Percentiles rank a stretch among this genome's conserved stretches.
These are phyloP conservation scores for Bombus superbus DNA, from an alignment of 1,140 invertebrate genomes.

Conservation along the genomic window DNA sequence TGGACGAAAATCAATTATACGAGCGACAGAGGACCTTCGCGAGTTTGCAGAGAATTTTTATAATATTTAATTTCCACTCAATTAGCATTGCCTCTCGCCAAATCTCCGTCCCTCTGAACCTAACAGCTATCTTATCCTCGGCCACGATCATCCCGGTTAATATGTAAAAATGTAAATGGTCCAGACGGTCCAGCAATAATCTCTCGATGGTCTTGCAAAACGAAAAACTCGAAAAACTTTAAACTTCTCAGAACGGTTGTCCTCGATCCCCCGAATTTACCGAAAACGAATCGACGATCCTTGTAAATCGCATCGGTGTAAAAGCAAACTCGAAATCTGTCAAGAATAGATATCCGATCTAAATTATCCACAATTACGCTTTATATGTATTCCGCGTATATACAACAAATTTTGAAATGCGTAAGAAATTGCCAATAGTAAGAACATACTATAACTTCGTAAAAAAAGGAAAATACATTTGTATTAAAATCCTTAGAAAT, in stretches of 20 bases:
- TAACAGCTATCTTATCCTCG: conserved; percentile 3
- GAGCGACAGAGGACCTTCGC: too few relatives aligned
- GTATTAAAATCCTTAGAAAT: too few relatives aligned
- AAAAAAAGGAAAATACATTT: neutral
- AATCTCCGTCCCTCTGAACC: neutral
- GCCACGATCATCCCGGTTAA: conserved; percentile 22
- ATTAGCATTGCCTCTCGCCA: neutral
- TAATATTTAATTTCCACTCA: neutral
- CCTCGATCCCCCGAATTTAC: neutral
- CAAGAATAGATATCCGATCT: neutral
- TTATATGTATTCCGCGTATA: too few relatives aligned
- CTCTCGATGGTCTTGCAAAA: neutral
- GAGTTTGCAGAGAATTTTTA: neutral
- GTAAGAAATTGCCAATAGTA: too few relatives aligned
- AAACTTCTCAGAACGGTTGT: conserved; percentile 10
- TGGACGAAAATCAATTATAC: neutral
- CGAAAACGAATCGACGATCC: conserved; percentile 6
- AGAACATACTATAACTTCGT: too few relatives aligned
- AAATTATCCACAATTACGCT: too few relatives aligned
- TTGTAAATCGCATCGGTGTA: neutral
- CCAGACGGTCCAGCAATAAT: conserved; percentile 8
- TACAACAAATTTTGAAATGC: too few relatives aligned
- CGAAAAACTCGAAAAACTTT: neutral
- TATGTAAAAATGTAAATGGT: conserved; percentile 50
- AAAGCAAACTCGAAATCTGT: conserved; percentile 1